Conservation (phyloP, 92 coral and sea anemone species). For the Palythoa heliodiscus region DNA sequence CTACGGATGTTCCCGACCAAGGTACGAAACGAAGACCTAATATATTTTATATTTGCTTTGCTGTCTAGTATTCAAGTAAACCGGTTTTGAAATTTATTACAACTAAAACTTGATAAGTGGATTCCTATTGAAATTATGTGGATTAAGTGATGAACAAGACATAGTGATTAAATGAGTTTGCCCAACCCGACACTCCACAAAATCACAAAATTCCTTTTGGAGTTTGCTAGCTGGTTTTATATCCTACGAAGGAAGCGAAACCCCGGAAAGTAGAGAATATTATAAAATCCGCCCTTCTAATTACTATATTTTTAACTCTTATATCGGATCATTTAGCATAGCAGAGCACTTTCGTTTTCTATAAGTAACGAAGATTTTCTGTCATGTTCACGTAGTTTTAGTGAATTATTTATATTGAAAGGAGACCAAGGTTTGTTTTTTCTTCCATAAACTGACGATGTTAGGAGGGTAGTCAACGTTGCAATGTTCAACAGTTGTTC, state of each 20-base stretch:
- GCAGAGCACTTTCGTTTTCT: background rate
- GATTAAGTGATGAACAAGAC: conserved; percentile 8
- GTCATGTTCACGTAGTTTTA: no score
- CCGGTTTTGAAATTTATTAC: background rate
- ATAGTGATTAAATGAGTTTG: conserved; percentile 12
- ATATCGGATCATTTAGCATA: background rate
- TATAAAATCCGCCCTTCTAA: background rate
- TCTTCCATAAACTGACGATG: no score
- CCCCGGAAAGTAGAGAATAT: background rate
- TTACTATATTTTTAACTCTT: background rate
- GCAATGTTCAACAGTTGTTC: no score
- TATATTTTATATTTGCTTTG: background rate
- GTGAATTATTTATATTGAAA: no score
- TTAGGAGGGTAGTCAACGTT: no score
- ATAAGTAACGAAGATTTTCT: no score
- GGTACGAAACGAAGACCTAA: conserved; percentile 52
- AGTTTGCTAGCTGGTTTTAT: no score
- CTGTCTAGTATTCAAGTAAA: background rate
- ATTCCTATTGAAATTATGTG: background rate
- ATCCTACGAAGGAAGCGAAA: background rate
- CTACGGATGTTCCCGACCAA: conserved; percentile 99
- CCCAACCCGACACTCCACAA: conserved; percentile 23
- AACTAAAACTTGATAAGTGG: background rate
- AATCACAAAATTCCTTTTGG: background rate
- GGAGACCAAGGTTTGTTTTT: no score